Conservation (phyloP, 2,113 vertebrate species). For the Triplophysa siluroides region DNA sequence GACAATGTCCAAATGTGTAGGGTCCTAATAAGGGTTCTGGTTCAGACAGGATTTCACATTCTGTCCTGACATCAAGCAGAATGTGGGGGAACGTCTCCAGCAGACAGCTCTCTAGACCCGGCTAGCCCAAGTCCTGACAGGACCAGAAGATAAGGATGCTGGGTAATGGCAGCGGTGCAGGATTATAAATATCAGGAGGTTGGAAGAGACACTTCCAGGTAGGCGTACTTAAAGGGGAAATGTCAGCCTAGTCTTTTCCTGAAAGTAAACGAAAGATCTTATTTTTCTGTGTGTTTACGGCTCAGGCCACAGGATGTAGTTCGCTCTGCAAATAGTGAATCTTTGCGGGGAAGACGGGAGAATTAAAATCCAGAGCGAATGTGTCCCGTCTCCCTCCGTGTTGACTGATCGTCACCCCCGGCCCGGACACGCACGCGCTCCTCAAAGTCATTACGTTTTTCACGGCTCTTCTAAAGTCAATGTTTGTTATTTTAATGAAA, state of each 20-base stretch:
- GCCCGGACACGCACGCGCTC: background rate
- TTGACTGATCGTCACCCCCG: slow-evolving; percentile 30
- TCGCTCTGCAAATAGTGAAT: slow-evolving; percentile 33
- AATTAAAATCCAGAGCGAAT: slow-evolving; percentile 31
- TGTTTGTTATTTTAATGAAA: slow-evolving; percentile 42
- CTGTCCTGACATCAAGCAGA: slow-evolving; percentile 2
- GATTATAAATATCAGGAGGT: slow-evolving; percentile 36
- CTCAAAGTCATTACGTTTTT: slow-evolving; percentile 38
- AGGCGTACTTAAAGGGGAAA: background rate
- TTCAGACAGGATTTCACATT: background rate
- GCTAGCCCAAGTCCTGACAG: slow-evolving; percentile 8
- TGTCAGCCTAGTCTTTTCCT: slow-evolving; percentile 32
- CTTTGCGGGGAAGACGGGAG: slow-evolving; percentile 18
- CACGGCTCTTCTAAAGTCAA: slow-evolving; percentile 35
- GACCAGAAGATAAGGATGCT: slow-evolving; percentile 14
- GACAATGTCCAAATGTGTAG: background rate
- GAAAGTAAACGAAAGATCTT: slow-evolving; percentile 17
- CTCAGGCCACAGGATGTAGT: slow-evolving; percentile 14
- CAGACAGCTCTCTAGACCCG: background rate
- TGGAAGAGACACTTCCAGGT: slow-evolving; percentile 24
- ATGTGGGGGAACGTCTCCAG: background rate
- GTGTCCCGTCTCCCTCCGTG: slow-evolving; percentile 3
- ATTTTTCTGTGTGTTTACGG: slow-evolving; percentile 24
- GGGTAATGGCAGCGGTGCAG: background rate
- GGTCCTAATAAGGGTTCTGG: slow-evolving; percentile 12